Conservation (phyloP, 2,113 vertebrate genomes). For the Erythrocercus mccallii region DNA sequence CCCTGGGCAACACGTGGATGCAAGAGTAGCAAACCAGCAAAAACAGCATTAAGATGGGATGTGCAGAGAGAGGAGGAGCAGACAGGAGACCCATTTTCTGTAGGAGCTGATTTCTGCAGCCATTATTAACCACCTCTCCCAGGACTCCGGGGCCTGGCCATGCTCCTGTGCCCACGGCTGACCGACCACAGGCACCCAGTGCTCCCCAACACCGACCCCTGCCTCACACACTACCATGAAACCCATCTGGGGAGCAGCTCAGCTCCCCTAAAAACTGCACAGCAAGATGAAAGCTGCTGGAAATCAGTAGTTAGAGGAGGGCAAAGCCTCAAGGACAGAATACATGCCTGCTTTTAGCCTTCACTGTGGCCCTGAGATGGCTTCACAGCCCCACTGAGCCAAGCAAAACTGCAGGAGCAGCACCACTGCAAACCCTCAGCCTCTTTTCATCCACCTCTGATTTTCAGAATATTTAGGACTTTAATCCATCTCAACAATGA, state of each 20-base stretch:
- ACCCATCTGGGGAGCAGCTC: background rate
- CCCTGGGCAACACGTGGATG: background rate
- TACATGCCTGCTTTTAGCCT: background rate
- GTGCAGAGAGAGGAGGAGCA: background rate
- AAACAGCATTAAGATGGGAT: background rate
- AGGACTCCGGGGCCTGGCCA: background rate
- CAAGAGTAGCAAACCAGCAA: background rate
- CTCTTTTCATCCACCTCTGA: background rate
- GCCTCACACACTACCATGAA: background rate
- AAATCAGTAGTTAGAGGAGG: background rate
- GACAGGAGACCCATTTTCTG: background rate
- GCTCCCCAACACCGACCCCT: fast-evolving
- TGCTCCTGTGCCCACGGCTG: fast-evolving
- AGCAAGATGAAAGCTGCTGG: background rate
- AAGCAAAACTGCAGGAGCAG: background rate
- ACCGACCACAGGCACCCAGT: background rate
- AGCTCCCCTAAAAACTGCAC: background rate
- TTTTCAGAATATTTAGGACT: background rate
- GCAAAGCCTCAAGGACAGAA: background rate
- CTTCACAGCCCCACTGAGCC: background rate
- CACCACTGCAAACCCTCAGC: background rate
- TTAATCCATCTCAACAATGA: background rate
- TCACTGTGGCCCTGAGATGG: background rate
- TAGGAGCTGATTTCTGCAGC: background rate
- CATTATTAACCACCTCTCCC: background rate